Evolutionary conservation across 2,797 vertebrate genomes (phyloP).

Genomic region (Threskiornis aethiopicus): DNA sequence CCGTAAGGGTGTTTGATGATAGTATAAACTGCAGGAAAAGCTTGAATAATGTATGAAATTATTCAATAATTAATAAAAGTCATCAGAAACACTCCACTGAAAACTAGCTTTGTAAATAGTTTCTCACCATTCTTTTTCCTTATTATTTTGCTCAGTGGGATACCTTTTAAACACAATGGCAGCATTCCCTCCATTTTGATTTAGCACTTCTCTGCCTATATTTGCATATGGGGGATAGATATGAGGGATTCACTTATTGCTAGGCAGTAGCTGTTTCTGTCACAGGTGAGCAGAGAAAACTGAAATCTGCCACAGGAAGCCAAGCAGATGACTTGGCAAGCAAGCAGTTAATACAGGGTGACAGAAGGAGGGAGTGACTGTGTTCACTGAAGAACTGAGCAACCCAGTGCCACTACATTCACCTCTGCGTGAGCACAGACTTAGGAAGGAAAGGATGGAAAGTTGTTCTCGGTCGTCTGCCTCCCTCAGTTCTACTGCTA

Average conservation of each 20-base stretch:
- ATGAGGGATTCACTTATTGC: background rate
- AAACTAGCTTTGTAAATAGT: background rate
- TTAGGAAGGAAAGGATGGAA: background rate
- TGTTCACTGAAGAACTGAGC: background rate
- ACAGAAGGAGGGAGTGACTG: background rate
- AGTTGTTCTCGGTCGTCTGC: background rate
- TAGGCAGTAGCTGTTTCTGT: background rate
- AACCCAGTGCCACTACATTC: background rate
- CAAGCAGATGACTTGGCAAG: background rate
- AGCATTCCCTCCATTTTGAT: background rate
- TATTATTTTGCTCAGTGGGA: background rate
- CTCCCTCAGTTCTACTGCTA: background rate
- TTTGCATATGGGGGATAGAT: background rate
- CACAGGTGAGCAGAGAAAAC: background rate
- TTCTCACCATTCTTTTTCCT: background rate
- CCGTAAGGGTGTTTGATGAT: background rate
- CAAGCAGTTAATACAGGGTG: background rate
- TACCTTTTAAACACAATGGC: background rate
- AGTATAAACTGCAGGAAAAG: conserved; percentile 17
- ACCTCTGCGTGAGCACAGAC: background rate
- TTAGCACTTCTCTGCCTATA: background rate
- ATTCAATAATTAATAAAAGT: conserved; percentile 73
- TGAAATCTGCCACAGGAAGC: background rate
- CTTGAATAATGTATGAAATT: conserved; percentile 67
- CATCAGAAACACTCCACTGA: conserved; percentile 32